Conservation (phyloP, 1,140 invertebrate genomes). For the Ectropis grisescens region DNA sequence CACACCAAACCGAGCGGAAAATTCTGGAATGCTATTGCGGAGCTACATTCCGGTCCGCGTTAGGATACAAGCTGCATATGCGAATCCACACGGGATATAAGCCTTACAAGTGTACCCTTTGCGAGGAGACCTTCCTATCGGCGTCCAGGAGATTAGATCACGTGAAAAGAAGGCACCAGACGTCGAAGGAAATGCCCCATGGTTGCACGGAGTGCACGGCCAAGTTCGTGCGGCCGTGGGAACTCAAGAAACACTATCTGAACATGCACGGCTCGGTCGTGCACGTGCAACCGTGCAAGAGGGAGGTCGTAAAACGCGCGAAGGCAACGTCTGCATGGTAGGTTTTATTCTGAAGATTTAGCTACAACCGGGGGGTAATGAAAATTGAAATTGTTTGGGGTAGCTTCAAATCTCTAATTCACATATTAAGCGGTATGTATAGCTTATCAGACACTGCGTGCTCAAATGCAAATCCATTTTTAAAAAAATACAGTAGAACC, state of each 20-base stretch:
- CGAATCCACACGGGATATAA: slow-evolving; percentile 81
- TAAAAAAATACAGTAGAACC: too few relatives aligned
- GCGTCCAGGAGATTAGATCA: slow-evolving; percentile 51
- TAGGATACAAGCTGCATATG: slow-evolving; percentile 46
- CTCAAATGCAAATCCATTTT: too few relatives aligned
- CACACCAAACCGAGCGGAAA: slow-evolving; percentile 39
- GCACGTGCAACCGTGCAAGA: slow-evolving; percentile 8
- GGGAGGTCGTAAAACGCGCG: too few relatives aligned
- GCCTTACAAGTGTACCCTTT: slow-evolving; percentile 79
- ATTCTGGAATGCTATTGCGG: slow-evolving; percentile 51
- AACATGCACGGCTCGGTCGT: slow-evolving; percentile 16
- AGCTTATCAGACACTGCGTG: too few relatives aligned
- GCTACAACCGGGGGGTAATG: too few relatives aligned
- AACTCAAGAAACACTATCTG: slow-evolving; percentile 39
- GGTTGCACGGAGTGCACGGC: slow-evolving; percentile 30
- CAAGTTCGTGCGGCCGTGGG: slow-evolving; percentile 39
- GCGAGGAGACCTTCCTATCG: slow-evolving; percentile 69
- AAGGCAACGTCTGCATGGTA: too few relatives aligned
- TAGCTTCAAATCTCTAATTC: too few relatives aligned
- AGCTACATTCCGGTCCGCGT: slow-evolving; percentile 31
- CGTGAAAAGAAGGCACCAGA: slow-evolving; percentile 43
- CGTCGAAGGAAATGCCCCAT: slow-evolving; percentile 27
- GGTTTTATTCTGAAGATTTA: not conserved
- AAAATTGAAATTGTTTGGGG: not conserved
- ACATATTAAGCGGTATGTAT: too few relatives aligned